These are phyloP conservation scores for Xiphydria camelus DNA, from an alignment of 2,888 invertebrate genomes.

Conservation along the genomic window DNA sequence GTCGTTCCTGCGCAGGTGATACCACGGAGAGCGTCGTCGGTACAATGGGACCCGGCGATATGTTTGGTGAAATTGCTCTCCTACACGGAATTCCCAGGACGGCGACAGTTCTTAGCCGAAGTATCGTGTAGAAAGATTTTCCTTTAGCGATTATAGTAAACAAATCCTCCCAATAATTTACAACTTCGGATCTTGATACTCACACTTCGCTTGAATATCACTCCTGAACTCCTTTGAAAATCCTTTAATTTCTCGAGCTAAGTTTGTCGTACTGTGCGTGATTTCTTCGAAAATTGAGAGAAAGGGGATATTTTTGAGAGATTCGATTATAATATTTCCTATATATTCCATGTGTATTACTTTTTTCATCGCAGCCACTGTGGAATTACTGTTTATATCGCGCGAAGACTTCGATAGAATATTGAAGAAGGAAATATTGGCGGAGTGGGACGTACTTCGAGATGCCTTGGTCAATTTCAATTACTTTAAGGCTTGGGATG, in stretches of 20 bases:
- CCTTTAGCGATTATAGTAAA: too few species aligned
- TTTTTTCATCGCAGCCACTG: conserved; percentile 53
- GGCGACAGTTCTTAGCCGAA: conserved; percentile 63
- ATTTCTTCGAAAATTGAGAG: too few species aligned
- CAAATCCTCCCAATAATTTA: too few species aligned
- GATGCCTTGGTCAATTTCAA: conserved; percentile 65
- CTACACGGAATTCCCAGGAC: conserved; percentile 66
- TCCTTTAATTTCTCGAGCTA: too few species aligned
- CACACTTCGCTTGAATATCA: too few species aligned
- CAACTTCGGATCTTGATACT: too few species aligned
- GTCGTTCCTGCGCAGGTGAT: conserved; percentile 38
- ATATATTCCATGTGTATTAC: background rate
- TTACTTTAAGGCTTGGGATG: conserved; percentile 67
- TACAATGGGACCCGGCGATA: conserved; percentile 63
- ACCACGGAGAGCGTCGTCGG: conserved; percentile 56
- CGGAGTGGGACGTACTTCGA: conserved; percentile 67
- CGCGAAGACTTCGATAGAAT: conserved; percentile 67
- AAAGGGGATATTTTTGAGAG: too few species aligned
- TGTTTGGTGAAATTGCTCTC: conserved; percentile 71
- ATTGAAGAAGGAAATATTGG: conserved; percentile 63
- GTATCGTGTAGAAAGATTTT: conserved; percentile 25
- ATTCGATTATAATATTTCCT: background rate
- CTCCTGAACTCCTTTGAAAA: too few species aligned
- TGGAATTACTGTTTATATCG: conserved; percentile 68
- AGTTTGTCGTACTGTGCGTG: too few species aligned